Conservation (phyloP, 23 tunicate genomes). For the Diplosoma virens region DNA sequence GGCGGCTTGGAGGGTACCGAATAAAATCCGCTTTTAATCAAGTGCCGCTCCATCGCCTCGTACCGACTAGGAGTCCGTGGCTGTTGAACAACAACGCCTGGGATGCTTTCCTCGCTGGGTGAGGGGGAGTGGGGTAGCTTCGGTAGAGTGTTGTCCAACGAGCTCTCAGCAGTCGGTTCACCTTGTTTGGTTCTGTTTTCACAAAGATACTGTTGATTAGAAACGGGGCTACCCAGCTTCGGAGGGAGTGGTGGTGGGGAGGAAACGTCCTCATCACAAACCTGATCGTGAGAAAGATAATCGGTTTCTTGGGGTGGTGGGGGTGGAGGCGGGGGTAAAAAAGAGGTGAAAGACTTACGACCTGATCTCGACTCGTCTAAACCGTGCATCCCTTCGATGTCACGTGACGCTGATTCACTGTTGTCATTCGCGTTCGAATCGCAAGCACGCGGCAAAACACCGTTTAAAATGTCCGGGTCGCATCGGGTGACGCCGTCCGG, state of each 20-base stretch:
- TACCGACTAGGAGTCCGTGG: constrained; percentile 47
- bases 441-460: neutral
- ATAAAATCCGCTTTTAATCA: constrained; percentile 78
- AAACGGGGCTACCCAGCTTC: neutral
- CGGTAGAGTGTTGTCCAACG: no score
- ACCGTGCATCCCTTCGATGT: no score
- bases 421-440: constrained; percentile 72
- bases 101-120: constrained; percentile 47
- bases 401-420: constrained; percentile 7
- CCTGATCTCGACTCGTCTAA: no score
- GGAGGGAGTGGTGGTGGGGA: constrained; percentile 33
- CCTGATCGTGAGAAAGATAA: neutral
- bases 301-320: neutral
- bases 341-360: neutral
- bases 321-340: constrained; percentile 4
- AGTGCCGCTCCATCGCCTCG: constrained; percentile 38
- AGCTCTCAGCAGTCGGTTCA: neutral
- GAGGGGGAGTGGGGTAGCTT: no score
- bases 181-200: neutral
- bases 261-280: neutral
- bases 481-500: neutral
- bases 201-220: no score
- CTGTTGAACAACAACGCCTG: constrained; percentile 29
- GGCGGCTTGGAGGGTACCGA: constrained; percentile 87
- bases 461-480: constrained; percentile 13